These are phyloP conservation scores for Cheilosia impressa DNA, from an alignment of 2,888 invertebrate genomes.

Conservation along the genomic window DNA sequence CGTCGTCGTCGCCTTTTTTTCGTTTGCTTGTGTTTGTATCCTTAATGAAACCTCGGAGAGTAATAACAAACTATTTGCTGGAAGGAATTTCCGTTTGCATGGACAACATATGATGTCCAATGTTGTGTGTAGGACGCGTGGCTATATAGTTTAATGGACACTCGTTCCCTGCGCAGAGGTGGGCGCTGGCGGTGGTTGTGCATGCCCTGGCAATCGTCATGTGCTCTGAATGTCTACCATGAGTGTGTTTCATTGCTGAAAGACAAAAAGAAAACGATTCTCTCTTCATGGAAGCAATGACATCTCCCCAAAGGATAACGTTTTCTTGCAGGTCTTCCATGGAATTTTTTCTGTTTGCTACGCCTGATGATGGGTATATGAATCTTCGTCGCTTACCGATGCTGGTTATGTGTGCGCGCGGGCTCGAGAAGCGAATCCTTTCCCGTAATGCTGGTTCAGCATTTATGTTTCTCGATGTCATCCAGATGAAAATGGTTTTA, in stretches of 20 bases:
- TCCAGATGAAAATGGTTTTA: conserved; percentile 60
- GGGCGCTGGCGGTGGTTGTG: conserved; percentile 24
- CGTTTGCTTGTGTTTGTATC: conserved; percentile 24
- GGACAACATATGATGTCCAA: conserved; percentile 38
- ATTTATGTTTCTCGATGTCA: conserved; percentile 64
- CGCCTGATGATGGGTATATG: conserved; percentile 36
- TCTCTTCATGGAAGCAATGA: conserved; percentile 69
- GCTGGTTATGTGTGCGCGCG: conserved; percentile 14
- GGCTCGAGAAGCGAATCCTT: conserved; percentile 56
- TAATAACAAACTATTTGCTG: conserved; percentile 66
- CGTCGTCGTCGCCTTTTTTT: neutral
- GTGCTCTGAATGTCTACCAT: conserved; percentile 65
- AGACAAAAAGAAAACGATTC: conserved; percentile 33
- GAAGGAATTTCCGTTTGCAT: conserved; percentile 43
- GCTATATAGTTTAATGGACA: conserved; percentile 44
- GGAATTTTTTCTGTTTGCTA: conserved; percentile 8
- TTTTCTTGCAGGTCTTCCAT: conserved; percentile 22
- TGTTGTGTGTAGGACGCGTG: conserved; percentile 23
- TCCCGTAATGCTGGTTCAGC: conserved; percentile 62
- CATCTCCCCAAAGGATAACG: conserved; percentile 67
- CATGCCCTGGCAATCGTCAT: conserved; percentile 60
- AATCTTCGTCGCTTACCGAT: conserved; percentile 43
- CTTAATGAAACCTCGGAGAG: conserved; percentile 67
- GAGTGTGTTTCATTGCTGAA: conserved; percentile 70
- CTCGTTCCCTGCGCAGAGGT: conserved; percentile 6